Evolutionary conservation across 2,888 invertebrate genomes (phyloP).

Genomic region (Tetragonisca angustula): DNA sequence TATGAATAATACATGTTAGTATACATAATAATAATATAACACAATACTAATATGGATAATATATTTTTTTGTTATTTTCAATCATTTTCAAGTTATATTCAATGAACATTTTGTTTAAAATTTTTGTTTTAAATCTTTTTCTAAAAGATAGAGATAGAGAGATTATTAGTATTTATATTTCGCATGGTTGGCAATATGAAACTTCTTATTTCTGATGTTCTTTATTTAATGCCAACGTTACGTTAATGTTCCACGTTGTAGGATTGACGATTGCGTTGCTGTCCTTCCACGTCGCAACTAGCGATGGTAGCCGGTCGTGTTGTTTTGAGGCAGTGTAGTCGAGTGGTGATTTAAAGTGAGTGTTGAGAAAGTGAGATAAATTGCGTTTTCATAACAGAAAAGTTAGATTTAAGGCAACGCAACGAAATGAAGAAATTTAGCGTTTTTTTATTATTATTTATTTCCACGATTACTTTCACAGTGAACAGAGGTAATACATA

Average conservation of each 20-base stretch:
- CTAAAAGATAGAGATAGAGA: too few relatives aligned
- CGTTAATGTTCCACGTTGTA: conserved; percentile 78
- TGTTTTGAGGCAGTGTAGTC: conserved; percentile 51
- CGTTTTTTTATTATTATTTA: conserved; percentile 87
- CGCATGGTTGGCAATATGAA: conserved; percentile 18
- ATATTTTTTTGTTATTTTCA: too few relatives aligned
- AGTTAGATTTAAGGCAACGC: conserved; percentile 18
- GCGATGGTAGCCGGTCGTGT: conserved; percentile 65
- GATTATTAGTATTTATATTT: conserved; percentile 5
- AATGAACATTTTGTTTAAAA: background rate
- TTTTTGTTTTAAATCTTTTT: too few relatives aligned
- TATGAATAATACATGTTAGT: too few relatives aligned
- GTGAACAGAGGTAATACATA: conserved; percentile 88
- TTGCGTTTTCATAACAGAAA: conserved; percentile 61
- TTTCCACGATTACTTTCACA: conserved; percentile 90
- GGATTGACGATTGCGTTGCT: conserved; percentile 73
- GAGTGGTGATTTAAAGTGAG: conserved; percentile 49
- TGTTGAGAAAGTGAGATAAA: conserved; percentile 51
- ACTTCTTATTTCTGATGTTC: background rate
- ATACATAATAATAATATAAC: too few relatives aligned
- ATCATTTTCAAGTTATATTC: background rate
- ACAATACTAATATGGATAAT: too few relatives aligned
- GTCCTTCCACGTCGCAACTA: conserved; percentile 79
- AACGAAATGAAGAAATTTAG: conserved; percentile 89
- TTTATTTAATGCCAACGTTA: conserved; percentile 48